These are phyloP conservation scores for Antechinus flavipes DNA, from an alignment of 2,113 vertebrate genomes.

Conservation along the genomic window DNA sequence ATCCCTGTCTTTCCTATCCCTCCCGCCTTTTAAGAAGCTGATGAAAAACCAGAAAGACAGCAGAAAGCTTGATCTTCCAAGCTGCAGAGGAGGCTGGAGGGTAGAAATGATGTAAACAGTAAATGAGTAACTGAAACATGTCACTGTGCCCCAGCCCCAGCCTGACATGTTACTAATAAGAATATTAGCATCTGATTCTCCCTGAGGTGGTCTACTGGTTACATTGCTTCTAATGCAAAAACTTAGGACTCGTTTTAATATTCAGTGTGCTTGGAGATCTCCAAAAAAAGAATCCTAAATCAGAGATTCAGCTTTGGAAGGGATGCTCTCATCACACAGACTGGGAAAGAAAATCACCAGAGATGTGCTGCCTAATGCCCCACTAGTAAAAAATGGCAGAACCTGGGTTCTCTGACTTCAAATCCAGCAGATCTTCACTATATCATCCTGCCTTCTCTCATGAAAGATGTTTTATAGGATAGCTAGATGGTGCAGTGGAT, in stretches of 20 bases:
- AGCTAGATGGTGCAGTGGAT: not conserved
- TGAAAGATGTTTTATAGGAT: not conserved
- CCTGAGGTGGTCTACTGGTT: not conserved
- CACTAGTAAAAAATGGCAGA: not conserved
- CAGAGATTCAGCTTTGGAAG: not conserved
- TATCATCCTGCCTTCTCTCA: not conserved
- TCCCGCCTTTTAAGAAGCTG: not conserved
- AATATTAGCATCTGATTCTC: not conserved
- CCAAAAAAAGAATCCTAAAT: not conserved
- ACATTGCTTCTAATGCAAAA: not conserved
- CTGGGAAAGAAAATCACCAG: not conserved
- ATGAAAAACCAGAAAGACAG: not conserved
- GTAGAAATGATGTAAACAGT: not conserved
- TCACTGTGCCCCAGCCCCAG: not conserved
- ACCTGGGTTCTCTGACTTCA: not conserved
- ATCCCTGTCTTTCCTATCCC: not conserved
- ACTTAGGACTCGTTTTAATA: not conserved
- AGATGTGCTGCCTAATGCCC: not conserved
- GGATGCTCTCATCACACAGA: not conserved
- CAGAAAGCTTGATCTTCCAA: not conserved
- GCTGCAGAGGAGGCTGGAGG: not conserved
- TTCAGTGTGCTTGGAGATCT: not conserved
- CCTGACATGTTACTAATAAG: not conserved
- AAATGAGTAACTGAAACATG: not conserved
- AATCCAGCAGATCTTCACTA: not conserved